A percentile compares a stretch with the other conserved stretches of the same genome.
Conservation (phyloP, 1,140 invertebrate genomes). For the Nixonia krombeini region DNA sequence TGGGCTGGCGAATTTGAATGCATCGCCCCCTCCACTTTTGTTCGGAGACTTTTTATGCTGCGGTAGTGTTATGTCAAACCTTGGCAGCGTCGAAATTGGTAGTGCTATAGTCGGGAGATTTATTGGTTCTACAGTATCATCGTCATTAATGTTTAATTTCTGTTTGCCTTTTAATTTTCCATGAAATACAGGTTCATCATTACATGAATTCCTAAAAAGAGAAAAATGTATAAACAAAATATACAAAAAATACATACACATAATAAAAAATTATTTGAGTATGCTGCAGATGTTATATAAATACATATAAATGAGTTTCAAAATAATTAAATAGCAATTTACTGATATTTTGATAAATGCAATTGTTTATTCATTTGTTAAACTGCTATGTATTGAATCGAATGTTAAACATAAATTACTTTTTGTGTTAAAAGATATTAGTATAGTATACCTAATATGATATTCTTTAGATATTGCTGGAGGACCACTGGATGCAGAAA, state of each 20-base stretch:
- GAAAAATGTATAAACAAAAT: not conserved
- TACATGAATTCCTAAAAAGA: slow-evolving; percentile 46
- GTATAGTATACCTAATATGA: slow-evolving; percentile 59
- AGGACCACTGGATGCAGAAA: slow-evolving; percentile 64
- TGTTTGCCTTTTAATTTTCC: slow-evolving; percentile 50
- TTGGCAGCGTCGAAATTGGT: slow-evolving; percentile 76
- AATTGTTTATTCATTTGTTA: not conserved
- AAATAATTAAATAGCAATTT: too few species aligned
- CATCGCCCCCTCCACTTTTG: slow-evolving; percentile 38
- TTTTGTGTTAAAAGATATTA: slow-evolving; percentile 8
- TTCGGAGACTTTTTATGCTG: slow-evolving; percentile 39
- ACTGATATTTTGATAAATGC: too few species aligned
- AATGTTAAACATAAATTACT: not conserved
- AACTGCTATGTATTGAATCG: not conserved
- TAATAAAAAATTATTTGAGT: not conserved
- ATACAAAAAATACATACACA: not conserved
- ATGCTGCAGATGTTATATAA: too few species aligned
- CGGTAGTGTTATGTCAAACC: slow-evolving; percentile 72
- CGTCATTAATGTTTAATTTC: slow-evolving; percentile 56
- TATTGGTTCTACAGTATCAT: slow-evolving; percentile 68
- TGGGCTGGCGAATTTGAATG: slow-evolving; percentile 65
- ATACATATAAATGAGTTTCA: too few species aligned
- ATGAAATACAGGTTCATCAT: slow-evolving; percentile 48
- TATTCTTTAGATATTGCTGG: slow-evolving; percentile 56
- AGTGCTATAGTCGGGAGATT: slow-evolving; percentile 75